Evolutionary conservation across 2,888 invertebrate species (phyloP).

Genomic region (Gisinianus flammeolus): DNA sequence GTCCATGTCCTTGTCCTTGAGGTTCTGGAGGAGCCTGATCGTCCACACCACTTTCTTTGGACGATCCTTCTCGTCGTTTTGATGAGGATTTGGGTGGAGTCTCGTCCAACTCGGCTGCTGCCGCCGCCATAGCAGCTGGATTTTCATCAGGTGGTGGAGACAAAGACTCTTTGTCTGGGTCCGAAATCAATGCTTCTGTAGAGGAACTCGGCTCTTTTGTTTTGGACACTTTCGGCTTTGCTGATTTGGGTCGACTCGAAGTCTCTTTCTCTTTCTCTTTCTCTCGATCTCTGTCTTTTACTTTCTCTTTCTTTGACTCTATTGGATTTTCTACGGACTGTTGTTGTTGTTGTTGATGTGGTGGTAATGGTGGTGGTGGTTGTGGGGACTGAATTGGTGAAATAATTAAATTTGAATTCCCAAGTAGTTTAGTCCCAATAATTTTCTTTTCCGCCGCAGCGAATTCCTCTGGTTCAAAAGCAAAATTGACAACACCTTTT

Average conservation of each 20-base stretch:
- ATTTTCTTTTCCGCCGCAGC: constrained; percentile 38
- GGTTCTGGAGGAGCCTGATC: too few species aligned
- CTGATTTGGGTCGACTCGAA: constrained; percentile 13
- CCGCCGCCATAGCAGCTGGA: background rate
- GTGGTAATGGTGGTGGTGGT: background rate
- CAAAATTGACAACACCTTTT: constrained; percentile 51
- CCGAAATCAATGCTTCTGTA: constrained; percentile 34
- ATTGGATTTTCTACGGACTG: background rate
- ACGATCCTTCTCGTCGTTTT: background rate
- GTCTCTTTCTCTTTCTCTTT: background rate
- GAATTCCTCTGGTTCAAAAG: constrained; percentile 54
- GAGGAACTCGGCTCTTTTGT: constrained; percentile 31
- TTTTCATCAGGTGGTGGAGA: constrained; percentile 24
- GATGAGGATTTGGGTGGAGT: background rate
- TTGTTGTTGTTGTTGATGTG: background rate
- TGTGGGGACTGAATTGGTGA: background rate
- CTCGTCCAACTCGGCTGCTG: background rate
- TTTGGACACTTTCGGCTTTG: constrained; percentile 31
- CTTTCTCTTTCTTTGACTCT: background rate
- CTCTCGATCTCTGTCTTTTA: background rate
- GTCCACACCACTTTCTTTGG: background rate
- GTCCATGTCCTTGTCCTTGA: background rate
- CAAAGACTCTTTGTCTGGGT: constrained; percentile 23
- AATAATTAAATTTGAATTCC: background rate
- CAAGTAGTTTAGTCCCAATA: too few species aligned